Base-by-base conservation (phyloP, 2,797 vertebrate species). In the Sphaeramia orbicularis region DNA sequence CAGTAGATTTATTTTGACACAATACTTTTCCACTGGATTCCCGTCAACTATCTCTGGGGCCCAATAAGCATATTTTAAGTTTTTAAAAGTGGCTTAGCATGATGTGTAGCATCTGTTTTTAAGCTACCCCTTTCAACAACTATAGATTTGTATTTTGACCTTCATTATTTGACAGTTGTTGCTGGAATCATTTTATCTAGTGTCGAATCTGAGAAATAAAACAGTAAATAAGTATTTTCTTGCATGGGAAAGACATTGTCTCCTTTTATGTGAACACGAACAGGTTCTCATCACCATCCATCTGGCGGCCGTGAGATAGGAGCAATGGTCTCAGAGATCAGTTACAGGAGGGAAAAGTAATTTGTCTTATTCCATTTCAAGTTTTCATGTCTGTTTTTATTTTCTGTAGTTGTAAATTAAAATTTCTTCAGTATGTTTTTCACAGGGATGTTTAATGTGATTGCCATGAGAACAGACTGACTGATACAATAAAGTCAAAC, bases 11-110 rank as follows among this genome's bases (percentile, higher is more conserved):
- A 83, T 85, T 80, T 78, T 77, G 77, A 82, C 69, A 60, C 47
- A 78, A 74, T 62, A 58, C 11, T 83, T 86, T 86, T 86, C 79
- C 74, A 82, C 10, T 85, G 77, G 78, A 85, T 76, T 73, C 41
- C n/a, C 27, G 41, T 81, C 85, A 86, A 76, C 56, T 45, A 63
- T 60, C 42, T 52, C 55, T 24, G 13, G 43, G 68, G 65, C 56
- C 72, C 70, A 66, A 57, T 27, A 76, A 55, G 15, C 65, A 32
- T 71, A 77, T 47, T 69, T 61, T 3, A 65, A 68, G 24, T 24
- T n/a, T 69, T 76, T 45, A 51, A 72, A 79, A 53, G 51, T 56
- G 40, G 40, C 13, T n/a, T 15, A 24, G 14, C 35, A 35, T 52
- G 37, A 37, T 57, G 18, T 35, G 40, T 15, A 76, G 71, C 81